A percentile compares a stretch with the other conserved stretches of the same genome.
Evolutionary conservation across 2,797 vertebrate genomes (phyloP).

Genomic region (Micropoecilia bifurca): DNA sequence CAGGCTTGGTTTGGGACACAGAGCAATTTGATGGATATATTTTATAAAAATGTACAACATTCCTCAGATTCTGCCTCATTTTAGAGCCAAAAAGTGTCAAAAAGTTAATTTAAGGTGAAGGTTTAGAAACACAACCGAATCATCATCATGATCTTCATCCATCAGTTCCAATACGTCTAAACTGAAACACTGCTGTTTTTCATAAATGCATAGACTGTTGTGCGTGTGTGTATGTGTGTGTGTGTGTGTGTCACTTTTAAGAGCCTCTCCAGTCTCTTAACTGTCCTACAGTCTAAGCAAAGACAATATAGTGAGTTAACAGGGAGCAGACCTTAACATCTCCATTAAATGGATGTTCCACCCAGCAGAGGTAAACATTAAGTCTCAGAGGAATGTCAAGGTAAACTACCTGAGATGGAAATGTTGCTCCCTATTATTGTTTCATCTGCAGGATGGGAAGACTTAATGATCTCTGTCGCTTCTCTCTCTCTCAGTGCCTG

Average conservation of each 20-base stretch:
- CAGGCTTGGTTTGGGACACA: background rate
- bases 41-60: background rate
- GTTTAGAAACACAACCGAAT: background rate
- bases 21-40: background rate
- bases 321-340: background rate
- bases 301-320: background rate
- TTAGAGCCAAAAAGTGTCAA: background rate
- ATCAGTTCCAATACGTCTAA: background rate
- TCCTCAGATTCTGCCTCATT: background rate
- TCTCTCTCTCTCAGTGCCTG: constrained; percentile 82
- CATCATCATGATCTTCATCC: background rate
- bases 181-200: background rate
- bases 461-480: constrained; percentile 18
- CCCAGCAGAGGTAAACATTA: constrained; percentile 1
- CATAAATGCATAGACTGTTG: background rate
- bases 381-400: background rate
- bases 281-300: background rate
- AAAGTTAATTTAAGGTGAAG: background rate
- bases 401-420: background rate
- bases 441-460: background rate
- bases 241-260: background rate
- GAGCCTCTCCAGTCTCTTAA: background rate
- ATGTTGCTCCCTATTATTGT: background rate
- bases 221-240: no score
- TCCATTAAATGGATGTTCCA: background rate